Evolutionary conservation across 2,797 vertebrate genomes (phyloP).

Genomic region (Loris lydekkerianus): DNA sequence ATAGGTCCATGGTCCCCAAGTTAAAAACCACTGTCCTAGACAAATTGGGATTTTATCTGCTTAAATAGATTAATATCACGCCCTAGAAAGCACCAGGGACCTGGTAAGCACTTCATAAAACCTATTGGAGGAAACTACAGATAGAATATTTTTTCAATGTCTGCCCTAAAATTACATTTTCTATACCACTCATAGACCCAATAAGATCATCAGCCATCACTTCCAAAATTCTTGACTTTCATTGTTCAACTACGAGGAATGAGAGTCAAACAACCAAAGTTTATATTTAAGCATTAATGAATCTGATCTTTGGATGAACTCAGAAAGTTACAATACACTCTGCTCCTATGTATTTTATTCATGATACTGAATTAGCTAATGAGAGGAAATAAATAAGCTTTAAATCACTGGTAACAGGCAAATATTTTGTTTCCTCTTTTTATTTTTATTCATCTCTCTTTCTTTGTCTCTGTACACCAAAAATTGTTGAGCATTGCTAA

Average conservation of each 20-base stretch:
- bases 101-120: constrained; percentile 9
- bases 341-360: constrained; percentile 15
- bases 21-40: neutral
- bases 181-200: neutral
- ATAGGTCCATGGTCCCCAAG: neutral
- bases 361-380: neutral
- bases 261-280: neutral
- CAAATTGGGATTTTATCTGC: neutral
- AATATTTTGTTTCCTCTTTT: constrained; percentile 1
- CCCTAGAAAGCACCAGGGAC: neutral
- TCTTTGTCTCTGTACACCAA: neutral
- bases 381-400: neutral
- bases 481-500: neutral
- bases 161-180: constrained; percentile 49
- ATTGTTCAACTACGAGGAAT: neutral
- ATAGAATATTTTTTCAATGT: constrained; percentile 24
- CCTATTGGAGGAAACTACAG: neutral
- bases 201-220: neutral
- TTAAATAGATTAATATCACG: constrained; percentile 19
- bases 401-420: neutral
- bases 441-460: neutral
- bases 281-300: neutral
- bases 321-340: neutral
- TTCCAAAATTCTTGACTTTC: constrained; percentile 12
- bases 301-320: neutral